Evolutionary conservation across 1,140 invertebrate species (phyloP), one percentile per base, ranked within the genome.

Genomic region (Galendromus occidentalis): DNA sequence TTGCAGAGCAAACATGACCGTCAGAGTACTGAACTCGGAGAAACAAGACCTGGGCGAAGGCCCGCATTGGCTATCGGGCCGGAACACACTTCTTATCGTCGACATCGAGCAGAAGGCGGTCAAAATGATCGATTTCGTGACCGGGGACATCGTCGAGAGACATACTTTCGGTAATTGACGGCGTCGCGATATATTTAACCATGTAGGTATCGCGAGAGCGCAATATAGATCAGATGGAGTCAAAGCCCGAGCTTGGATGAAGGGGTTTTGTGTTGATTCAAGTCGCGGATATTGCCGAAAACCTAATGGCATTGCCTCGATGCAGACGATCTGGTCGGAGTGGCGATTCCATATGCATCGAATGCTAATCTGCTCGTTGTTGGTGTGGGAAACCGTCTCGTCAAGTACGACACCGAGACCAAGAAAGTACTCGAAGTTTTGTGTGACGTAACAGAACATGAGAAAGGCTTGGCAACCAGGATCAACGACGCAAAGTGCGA

Each of bases 401-500:
- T 82, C 1, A 72, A 82, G 33, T 73, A 90, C 0, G 75, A 79
- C 67, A 89, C 86, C 86, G 51, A 69, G n/a, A 69, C 67, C 2
- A 68, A 79, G 7, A 22, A 59, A 9, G 1, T 59, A 14, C 51
- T 59, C 9, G 51, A 59, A 22, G 33, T 33, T 29, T 33, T 59
- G 14, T 25, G 25, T 59, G 51, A 59, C 25, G 51, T 59, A 2
- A 59, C 51, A 14, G 22, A 59, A 17, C 51, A 59, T 22, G 51
- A 59, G 22, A 59, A 59, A 9, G 22, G 22, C 22, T 17, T 59
- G 25, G 14, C 25, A 4, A 59, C 84, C 70, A 78, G 87, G 70
- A 82, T 88, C 68, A 93, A 93, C 71, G 89, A 92, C 75, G 90
- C 83, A 17, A 94, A 93, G 76, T 85, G 84, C 66, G 89, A 94